phyloP scores from a whole-genome alignment of 2,113 vertebrate species.

The Oceanites oceanicus region DNA sequence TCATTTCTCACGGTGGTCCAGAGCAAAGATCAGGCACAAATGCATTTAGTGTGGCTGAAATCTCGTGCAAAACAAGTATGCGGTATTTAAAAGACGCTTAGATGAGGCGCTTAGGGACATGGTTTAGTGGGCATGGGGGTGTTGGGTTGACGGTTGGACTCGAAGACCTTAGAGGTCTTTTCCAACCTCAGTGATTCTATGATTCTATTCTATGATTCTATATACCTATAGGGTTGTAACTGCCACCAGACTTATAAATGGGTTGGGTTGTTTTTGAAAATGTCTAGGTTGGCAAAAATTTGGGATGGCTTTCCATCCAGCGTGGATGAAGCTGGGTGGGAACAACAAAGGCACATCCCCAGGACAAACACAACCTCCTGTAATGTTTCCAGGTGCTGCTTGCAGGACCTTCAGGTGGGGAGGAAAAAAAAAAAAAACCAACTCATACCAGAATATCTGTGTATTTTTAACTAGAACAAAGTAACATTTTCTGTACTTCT shows the following conservation, averaged over 20 bases:
- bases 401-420: not conserved
- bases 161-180: too few species aligned
- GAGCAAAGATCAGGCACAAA: not conserved
- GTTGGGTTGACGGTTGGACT: too few species aligned
- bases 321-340: accelerated
- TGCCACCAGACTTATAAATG: not conserved
- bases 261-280: not conserved
- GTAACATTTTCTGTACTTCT: accelerated
- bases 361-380: not conserved
- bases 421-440: not conserved
- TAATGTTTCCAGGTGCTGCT: too few species aligned
- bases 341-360: too few species aligned
- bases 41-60: not conserved
- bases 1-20: not conserved
- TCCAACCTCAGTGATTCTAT: too few species aligned
- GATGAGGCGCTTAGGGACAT: too few species aligned
- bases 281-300: not conserved
- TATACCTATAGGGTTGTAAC: not conserved
- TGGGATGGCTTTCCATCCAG: not conserved
- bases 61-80: not conserved
- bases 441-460: accelerated
- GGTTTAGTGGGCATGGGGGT: too few species aligned
- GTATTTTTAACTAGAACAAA: not conserved
- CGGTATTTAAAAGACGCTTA: too few species aligned
- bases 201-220: too few species aligned